phyloP scores from a whole-genome alignment of 1,140 invertebrate genomes.

The Diploscapter pachys region DNA sequence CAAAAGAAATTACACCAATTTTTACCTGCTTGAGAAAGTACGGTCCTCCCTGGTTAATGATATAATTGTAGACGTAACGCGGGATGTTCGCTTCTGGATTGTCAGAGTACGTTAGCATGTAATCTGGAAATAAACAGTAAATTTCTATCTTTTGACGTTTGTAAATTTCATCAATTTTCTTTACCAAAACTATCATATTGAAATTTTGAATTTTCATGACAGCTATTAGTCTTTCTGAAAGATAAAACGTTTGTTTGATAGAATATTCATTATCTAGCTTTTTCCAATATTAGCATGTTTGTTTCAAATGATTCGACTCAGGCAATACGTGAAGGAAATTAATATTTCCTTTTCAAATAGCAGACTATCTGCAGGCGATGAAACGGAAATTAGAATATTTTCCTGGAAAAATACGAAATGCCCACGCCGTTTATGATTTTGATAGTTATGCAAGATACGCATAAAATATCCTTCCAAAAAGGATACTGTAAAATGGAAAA shows the following conservation, averaged over 20 bases:
- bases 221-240: neutral
- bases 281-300: too few species aligned
- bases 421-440: too few species aligned
- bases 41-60: conserved; percentile 60
- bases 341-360: too few species aligned
- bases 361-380: too few species aligned
- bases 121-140: conserved; percentile 57
- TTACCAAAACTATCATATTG: neutral
- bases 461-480: conserved; percentile 60
- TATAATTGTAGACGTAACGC: conserved; percentile 62
- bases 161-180: neutral
- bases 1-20: neutral
- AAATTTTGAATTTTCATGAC: neutral
- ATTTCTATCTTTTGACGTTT: too few species aligned
- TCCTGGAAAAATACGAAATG: too few species aligned
- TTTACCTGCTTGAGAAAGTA: conserved; percentile 47
- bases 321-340: too few species aligned
- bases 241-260: neutral
- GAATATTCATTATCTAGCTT: neutral
- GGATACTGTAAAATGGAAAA: neutral
- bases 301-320: too few species aligned
- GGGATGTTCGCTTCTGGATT: conserved; percentile 64
- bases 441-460: too few species aligned
- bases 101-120: conserved; percentile 64
- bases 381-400: too few species aligned